Base-by-base conservation (phyloP, 2,888 invertebrate species). In the Acleris cristana region DNA sequence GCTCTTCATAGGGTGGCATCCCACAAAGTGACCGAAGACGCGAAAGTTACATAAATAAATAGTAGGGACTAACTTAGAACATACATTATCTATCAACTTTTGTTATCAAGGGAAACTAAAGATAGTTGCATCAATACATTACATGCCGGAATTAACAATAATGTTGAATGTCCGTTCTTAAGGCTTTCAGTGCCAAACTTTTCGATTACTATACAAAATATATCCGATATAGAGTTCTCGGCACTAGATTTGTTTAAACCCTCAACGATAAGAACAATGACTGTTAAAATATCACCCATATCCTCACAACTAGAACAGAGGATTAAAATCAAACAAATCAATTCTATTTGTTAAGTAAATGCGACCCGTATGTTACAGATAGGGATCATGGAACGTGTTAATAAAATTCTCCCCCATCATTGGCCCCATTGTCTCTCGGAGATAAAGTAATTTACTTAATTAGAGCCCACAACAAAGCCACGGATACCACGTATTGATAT, bases 361-460 rank as follows among this genome's bases (percentile, higher is more conserved):
- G 82, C 82, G 79, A 82, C 91, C 92, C 91, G 90, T 91, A 91
- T 90, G 78, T 69, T 78, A 80, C 73, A 79, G 88, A 88, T 88
- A 85, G 14, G 55, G 45, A 60, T 57, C 64, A 62, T 56, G 18
- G 44, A 23, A 67, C 60, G 69, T 69, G 68, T 71, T 73, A 72
- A 72, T 73, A 73, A 72, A 70, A 70, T 80, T 76, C 77, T 81
- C 85, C 86, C 88, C 85, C 83, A 84, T 84, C 81, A 85, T 79
- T 70, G 79, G 73, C 74, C 73, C 85, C 78, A 88, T 92, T 92
- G 92, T 92, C 89, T 91, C 85, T 82, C 70, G 71, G 71, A 87
- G 91, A 92, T 92, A 91, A 88, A 92, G 90, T 87, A 90, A 92
- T 92, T 92, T 90, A 90, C 84, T 88, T 92, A 92, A 92, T 92